A percentile compares a stretch with the other conserved stretches of the same genome.
Evolutionary conservation across 2,797 vertebrate species (phyloP).

Genomic region (Hippoglossus hippoglossus): DNA sequence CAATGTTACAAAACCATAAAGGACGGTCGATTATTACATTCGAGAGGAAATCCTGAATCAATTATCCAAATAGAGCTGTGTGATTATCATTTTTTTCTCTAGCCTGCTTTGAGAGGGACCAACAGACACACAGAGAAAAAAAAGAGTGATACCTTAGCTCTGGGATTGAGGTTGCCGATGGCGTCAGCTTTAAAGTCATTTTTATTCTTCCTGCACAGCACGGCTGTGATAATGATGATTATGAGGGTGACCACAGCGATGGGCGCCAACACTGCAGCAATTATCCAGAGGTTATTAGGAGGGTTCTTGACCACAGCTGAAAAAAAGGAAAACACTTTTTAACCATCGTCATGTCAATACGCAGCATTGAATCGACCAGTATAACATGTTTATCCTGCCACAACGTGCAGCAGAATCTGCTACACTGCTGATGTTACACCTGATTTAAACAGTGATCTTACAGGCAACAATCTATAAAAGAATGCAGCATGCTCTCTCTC

Average conservation of each 20-base stretch:
- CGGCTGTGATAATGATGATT: constrained; percentile 97
- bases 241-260: constrained; percentile 95
- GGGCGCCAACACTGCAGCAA: constrained; percentile 95
- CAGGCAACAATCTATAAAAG: constrained; percentile 47
- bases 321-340: constrained; percentile 43
- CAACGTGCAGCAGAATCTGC: constrained; percentile 45
- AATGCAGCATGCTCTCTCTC: constrained; percentile 31
- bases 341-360: constrained; percentile 17
- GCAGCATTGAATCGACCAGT: constrained; percentile 13
- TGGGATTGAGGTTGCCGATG: constrained; percentile 93
- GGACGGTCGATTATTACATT: background rate
- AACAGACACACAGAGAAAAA: background rate
- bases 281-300: constrained; percentile 98
- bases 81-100: background rate
- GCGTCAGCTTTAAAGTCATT: constrained; percentile 96
- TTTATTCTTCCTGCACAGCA: constrained; percentile 99
- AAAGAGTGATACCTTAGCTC: constrained; percentile 88
- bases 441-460: constrained; percentile 33
- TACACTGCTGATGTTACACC: constrained; percentile 31
- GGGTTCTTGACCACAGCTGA: constrained; percentile 97
- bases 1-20: background rate
- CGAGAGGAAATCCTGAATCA: background rate
- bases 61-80: background rate
- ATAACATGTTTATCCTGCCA: constrained; percentile 21
- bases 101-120: background rate